A percentile compares a stretch with the other conserved stretches of the same genome.
Conservation (phyloP, 2,888 invertebrate species). For the Orthosia gothica region DNA sequence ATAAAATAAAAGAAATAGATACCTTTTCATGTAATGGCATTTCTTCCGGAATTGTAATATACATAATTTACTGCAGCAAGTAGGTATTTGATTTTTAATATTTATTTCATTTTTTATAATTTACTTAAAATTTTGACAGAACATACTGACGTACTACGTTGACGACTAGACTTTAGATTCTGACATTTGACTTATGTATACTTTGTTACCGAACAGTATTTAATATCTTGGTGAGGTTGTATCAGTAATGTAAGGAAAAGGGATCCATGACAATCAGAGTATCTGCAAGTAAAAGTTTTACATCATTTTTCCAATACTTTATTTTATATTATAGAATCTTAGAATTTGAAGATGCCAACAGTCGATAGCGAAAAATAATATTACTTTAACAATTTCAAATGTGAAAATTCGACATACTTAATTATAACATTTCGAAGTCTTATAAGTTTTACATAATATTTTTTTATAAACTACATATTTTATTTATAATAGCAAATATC, state of each 20-base stretch:
- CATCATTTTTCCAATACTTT: constrained; percentile 62
- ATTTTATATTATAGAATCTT: constrained; percentile 65
- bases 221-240: constrained; percentile 11
- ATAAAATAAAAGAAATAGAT: constrained; percentile 44
- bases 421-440: constrained; percentile 64
- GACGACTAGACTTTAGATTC: constrained; percentile 19
- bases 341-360: constrained; percentile 83
- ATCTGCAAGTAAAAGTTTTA: constrained; percentile 54
- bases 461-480: constrained; percentile 38
- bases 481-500: constrained; percentile 55
- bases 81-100: background rate
- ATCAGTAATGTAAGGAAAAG: constrained; percentile 20
- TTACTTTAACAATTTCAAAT: constrained; percentile 69
- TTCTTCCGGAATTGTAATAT: constrained; percentile 44
- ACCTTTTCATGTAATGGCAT: constrained; percentile 51
- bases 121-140: constrained; percentile 32
- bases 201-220: constrained; percentile 50
- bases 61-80: constrained; percentile 12
- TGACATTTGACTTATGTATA: constrained; percentile 18
- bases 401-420: constrained; percentile 61
- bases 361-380: constrained; percentile 70
- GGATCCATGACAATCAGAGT: constrained; percentile 26
- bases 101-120: constrained; percentile 23
- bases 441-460: constrained; percentile 51
- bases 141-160: constrained; percentile 24